Percentiles rank a stretch among this genome's conserved stretches.
Evolutionary conservation across 2,797 vertebrate species (phyloP).

Genomic region (Anguilla megastoma): DNA sequence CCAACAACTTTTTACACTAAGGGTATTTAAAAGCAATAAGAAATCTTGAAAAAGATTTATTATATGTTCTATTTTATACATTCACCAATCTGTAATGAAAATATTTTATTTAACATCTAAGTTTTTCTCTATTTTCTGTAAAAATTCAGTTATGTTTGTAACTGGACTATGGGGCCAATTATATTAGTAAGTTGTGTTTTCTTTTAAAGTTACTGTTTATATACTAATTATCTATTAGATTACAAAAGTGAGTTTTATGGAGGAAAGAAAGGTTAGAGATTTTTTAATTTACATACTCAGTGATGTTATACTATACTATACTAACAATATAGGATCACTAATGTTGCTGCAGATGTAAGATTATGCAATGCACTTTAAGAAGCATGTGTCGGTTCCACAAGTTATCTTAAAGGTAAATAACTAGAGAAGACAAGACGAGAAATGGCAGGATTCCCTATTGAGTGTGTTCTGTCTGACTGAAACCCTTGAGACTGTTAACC

Average conservation of each 20-base stretch:
- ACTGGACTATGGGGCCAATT: not conserved
- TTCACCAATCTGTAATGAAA: conserved; percentile 72
- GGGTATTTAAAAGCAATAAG: conserved; percentile 64
- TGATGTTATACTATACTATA: not conserved
- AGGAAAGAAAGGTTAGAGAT: not conserved
- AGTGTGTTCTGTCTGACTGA: not conserved
- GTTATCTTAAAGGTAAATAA: conserved; percentile 4
- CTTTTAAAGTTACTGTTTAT: conserved; percentile 6
- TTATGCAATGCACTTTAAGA: conserved; percentile 22
- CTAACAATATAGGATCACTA: not conserved
- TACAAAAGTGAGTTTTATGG: not conserved
- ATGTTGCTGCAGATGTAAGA: not conserved
- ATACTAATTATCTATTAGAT: not conserved
- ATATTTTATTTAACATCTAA: conserved; percentile 53
- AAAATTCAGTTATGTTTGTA: not conserved
- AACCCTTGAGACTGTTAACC: conserved; percentile 2
- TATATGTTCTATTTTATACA: conserved; percentile 59
- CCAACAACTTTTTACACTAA: conserved; percentile 50
- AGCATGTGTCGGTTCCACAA: not conserved
- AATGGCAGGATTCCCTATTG: not conserved
- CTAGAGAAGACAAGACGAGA: not conserved
- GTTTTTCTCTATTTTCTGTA: conserved; percentile 38
- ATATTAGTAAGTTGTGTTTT: conserved; percentile 28
- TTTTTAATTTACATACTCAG: not conserved
- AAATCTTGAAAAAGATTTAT: conserved; percentile 61